Evolutionary conservation across 2,113 vertebrate species (phyloP).

Genomic region (Pachycephala philippinensis): DNA sequence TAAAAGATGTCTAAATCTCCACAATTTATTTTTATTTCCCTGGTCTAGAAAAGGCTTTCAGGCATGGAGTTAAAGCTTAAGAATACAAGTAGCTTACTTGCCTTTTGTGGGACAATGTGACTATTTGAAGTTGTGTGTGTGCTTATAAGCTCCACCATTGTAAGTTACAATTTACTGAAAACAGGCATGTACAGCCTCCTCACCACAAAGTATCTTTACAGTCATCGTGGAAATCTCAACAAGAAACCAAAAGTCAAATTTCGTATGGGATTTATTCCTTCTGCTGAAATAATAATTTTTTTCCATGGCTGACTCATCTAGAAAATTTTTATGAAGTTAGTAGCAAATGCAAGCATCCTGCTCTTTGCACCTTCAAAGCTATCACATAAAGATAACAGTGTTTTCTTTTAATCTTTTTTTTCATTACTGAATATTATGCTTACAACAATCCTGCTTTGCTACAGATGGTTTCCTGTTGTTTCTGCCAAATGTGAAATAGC

Average conservation of each 20-base stretch:
- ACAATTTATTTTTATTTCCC: background rate
- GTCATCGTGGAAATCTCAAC: background rate
- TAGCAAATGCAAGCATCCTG: constrained; percentile 3
- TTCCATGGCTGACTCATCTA: background rate
- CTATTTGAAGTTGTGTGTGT: background rate
- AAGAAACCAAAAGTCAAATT: background rate
- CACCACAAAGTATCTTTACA: background rate
- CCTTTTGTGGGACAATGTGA: background rate
- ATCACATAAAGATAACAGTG: constrained; percentile 32
- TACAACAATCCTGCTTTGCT: constrained; percentile 45
- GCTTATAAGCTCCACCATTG: background rate
- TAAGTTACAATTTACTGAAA: background rate
- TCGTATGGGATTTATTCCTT: background rate
- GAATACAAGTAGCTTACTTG: background rate
- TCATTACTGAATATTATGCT: constrained; percentile 58
- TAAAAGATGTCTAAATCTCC: background rate
- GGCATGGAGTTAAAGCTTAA: background rate
- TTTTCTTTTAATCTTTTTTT: constrained; percentile 66
- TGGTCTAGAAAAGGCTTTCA: background rate
- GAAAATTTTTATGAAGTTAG: constrained; percentile 5
- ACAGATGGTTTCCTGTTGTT: constrained; percentile 73
- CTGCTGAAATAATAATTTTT: background rate
- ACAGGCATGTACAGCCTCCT: background rate
- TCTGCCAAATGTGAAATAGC: constrained; percentile 62
- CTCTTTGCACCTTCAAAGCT: constrained; percentile 55